These are phyloP conservation scores for Rousettus madagascariensis DNA, from an alignment of 2,797 vertebrate genomes.

Conservation along the genomic window DNA sequence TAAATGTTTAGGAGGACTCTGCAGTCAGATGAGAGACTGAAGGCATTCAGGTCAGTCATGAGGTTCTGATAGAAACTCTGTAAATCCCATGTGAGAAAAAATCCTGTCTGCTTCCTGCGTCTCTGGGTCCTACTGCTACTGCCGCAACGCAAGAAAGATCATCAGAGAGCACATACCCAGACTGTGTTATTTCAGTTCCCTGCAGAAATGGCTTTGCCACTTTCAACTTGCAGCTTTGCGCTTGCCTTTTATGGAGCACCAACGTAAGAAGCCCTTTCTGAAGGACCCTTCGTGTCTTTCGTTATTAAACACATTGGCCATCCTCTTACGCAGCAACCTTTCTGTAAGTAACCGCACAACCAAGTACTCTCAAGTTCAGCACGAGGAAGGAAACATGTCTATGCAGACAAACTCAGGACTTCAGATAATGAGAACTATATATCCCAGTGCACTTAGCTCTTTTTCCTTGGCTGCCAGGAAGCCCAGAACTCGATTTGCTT, in stretches of 20 bases:
- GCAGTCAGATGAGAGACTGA: background rate
- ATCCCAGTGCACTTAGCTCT: background rate
- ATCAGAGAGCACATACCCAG: background rate
- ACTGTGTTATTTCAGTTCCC: background rate
- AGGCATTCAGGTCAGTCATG: background rate
- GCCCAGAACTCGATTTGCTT: constrained; percentile 33
- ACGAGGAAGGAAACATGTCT: background rate
- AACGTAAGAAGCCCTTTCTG: background rate
- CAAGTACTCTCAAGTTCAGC: background rate
- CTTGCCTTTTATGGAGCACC: background rate
- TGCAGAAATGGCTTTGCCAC: background rate
- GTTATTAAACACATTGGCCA: background rate
- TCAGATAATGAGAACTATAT: background rate
- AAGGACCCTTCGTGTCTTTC: background rate
- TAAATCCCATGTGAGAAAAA: background rate
- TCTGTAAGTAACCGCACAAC: background rate
- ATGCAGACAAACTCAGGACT: background rate
- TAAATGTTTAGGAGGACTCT: background rate
- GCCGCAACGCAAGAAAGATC: background rate
- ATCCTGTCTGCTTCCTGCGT: background rate
- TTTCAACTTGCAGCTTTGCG: background rate
- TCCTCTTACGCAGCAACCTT: background rate
- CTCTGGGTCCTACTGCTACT: background rate
- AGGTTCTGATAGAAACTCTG: background rate
- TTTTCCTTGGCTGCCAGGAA: constrained; percentile 46